These are phyloP conservation scores for Onthophagus sagittarius DNA, from an alignment of 2,888 invertebrate genomes.

Conservation along the genomic window DNA sequence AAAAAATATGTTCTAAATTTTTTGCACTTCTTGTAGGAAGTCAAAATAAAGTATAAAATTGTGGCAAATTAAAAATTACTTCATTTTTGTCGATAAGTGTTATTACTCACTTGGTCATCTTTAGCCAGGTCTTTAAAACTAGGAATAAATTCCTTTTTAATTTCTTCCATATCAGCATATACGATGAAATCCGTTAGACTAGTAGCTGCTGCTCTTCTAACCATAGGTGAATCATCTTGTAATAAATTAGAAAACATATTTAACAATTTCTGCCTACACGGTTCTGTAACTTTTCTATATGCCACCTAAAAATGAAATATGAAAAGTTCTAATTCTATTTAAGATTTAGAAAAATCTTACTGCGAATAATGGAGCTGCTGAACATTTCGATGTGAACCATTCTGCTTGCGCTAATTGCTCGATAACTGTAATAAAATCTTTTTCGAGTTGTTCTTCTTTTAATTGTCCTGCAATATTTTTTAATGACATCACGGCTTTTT, in stretches of 20 bases:
- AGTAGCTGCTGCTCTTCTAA: constrained; percentile 37
- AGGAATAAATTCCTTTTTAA: constrained; percentile 40
- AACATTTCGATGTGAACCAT: constrained; percentile 30
- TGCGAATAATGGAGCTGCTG: constrained; percentile 26
- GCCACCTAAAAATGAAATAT: constrained; percentile 33
- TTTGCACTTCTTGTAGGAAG: no score
- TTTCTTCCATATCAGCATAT: constrained; percentile 35
- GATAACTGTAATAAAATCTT: constrained; percentile 36
- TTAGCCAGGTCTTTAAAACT: constrained; percentile 39
- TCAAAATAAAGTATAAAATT: no score
- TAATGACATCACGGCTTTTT: constrained; percentile 37
- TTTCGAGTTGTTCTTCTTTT: constrained; percentile 33
- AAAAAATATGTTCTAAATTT: no score
- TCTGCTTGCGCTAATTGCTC: constrained; percentile 34
- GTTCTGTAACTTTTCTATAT: constrained; percentile 38
- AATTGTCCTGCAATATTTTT: constrained; percentile 34
- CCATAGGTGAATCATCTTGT: constrained; percentile 42
- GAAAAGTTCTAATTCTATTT: background rate
- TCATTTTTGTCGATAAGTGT: no score
- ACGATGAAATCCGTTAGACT: constrained; percentile 36
- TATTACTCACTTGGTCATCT: constrained; percentile 38
- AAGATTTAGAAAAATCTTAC: constrained; percentile 22
- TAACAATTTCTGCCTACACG: constrained; percentile 36
- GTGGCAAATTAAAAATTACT: no score
- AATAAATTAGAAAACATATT: constrained; percentile 36